Conservation (phyloP, 1,140 invertebrate species). For the Drosophila ironensis region DNA sequence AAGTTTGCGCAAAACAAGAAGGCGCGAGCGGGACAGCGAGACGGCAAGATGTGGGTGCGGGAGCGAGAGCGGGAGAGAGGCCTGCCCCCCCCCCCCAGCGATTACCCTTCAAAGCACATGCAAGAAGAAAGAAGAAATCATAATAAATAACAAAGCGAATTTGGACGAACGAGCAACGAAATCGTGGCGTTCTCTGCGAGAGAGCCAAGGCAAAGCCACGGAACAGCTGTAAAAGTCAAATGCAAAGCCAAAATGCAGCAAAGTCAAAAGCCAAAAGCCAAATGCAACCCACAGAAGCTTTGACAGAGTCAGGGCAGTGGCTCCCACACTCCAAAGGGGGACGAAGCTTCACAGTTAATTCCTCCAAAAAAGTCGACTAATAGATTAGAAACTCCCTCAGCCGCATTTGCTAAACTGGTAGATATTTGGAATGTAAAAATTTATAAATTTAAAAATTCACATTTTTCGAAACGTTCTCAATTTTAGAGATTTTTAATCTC, state of each 20-base stretch:
- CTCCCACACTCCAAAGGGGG: too few species aligned
- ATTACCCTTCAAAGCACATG: slow-evolving; percentile 41
- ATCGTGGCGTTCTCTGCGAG: slow-evolving; percentile 66
- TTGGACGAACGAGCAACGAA: slow-evolving; percentile 38
- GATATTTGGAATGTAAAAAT: too few species aligned
- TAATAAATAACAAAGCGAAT: slow-evolving; percentile 76
- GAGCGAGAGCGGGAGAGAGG: slow-evolving; percentile 14
- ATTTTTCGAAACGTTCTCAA: too few species aligned
- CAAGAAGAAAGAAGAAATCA: slow-evolving; percentile 63
- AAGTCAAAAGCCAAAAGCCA: slow-evolving; percentile 7
- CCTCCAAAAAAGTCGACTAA: too few species aligned
- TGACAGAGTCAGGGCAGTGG: too few species aligned
- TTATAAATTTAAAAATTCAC: too few species aligned
- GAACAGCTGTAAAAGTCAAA: slow-evolving; percentile 26
- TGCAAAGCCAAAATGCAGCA: slow-evolving; percentile 1
- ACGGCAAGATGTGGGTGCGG: background rate
- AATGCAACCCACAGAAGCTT: background rate
- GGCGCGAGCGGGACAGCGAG: slow-evolving; percentile 31
- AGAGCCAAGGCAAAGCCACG: slow-evolving; percentile 49
- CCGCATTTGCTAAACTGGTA: too few species aligned
- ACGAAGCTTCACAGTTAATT: too few species aligned
- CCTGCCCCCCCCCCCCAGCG: slow-evolving; percentile 18
- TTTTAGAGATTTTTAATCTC: too few species aligned
- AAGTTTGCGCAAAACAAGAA: slow-evolving; percentile 2
- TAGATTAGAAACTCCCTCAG: too few species aligned